phyloP scores from a whole-genome alignment of 1,140 invertebrate genomes.

The Lepidostoma basale region DNA sequence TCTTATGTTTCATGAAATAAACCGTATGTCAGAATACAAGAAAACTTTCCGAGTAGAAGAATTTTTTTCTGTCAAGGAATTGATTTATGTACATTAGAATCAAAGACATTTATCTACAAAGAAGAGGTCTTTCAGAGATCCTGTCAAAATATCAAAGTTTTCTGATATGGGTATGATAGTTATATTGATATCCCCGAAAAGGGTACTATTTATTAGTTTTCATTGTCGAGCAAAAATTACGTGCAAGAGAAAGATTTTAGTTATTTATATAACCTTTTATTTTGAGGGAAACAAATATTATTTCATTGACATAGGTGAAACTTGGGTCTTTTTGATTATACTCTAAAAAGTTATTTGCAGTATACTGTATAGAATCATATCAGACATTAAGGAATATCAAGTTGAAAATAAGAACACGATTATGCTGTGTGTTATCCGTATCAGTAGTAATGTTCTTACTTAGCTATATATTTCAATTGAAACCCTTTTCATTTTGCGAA shows the following conservation, averaged over 20 bases:
- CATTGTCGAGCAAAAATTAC: background rate
- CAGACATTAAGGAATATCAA: too few relatives aligned
- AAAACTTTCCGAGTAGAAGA: too few relatives aligned
- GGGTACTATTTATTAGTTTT: slow-evolving; percentile 13
- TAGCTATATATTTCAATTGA: background rate
- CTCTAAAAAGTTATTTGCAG: too few relatives aligned
- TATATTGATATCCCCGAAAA: slow-evolving; percentile 10
- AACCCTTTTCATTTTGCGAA: slow-evolving; percentile 2
- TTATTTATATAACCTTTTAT: background rate
- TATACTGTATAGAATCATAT: too few relatives aligned
- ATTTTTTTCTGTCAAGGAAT: too few relatives aligned
- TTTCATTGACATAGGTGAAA: too few relatives aligned
- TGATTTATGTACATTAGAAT: background rate
- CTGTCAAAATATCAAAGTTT: slow-evolving; percentile 16
- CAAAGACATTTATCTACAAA: slow-evolving; percentile 7
- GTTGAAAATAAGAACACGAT: too few relatives aligned
- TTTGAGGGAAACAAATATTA: background rate
- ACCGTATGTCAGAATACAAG: too few relatives aligned
- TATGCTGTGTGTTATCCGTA: too few relatives aligned
- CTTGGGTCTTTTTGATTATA: too few relatives aligned
- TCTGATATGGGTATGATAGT: slow-evolving; percentile 3
- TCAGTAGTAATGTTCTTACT: too few relatives aligned
- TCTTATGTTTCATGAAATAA: too few relatives aligned
- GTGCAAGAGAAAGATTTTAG: background rate
- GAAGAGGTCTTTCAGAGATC: background rate